A percentile compares a stretch with the other conserved stretches of the same genome.
phyloP scores from a whole-genome alignment of 2,888 invertebrate species.

The Protophormia terraenovae region DNA sequence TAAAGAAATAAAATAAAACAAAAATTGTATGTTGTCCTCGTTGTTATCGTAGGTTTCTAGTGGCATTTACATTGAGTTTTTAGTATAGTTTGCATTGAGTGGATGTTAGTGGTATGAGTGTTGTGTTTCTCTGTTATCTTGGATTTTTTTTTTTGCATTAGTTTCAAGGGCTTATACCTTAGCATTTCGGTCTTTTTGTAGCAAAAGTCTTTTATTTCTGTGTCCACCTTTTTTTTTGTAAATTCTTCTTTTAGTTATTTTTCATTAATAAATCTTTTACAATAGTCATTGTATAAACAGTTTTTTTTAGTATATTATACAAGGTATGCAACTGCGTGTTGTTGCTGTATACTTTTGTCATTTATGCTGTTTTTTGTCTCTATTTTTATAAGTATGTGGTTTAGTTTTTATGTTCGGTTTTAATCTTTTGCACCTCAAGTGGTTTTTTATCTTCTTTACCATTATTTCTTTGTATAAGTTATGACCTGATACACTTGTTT shows the following conservation, averaged over 20 bases:
- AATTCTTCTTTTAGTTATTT: constrained; percentile 40
- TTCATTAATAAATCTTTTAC: constrained; percentile 65
- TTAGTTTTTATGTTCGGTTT: constrained; percentile 48
- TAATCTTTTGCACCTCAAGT: constrained; percentile 69
- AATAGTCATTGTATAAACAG: constrained; percentile 45
- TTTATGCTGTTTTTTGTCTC: constrained; percentile 42
- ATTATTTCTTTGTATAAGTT: constrained; percentile 58
- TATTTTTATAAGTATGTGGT: constrained; percentile 29
- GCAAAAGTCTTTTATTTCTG: neutral
- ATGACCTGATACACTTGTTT: constrained; percentile 49
- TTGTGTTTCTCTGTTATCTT: constrained; percentile 45
- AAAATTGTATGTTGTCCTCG: constrained; percentile 40
- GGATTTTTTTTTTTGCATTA: neutral
- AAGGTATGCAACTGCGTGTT: constrained; percentile 30
- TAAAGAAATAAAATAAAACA: neutral
- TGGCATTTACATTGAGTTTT: constrained; percentile 49
- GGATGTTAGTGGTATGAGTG: constrained; percentile 40
- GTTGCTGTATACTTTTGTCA: neutral
- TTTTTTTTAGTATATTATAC: constrained; percentile 8
- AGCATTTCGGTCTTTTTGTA: constrained; percentile 20
- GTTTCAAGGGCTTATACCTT: constrained; percentile 39
- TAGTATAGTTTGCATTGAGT: constrained; percentile 19
- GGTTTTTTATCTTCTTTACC: constrained; percentile 67
- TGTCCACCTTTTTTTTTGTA: constrained; percentile 33
- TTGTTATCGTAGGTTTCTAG: constrained; percentile 31